These are phyloP conservation scores for Harpalus rufipes DNA, from an alignment of 2,888 invertebrate genomes.

Conservation along the genomic window DNA sequence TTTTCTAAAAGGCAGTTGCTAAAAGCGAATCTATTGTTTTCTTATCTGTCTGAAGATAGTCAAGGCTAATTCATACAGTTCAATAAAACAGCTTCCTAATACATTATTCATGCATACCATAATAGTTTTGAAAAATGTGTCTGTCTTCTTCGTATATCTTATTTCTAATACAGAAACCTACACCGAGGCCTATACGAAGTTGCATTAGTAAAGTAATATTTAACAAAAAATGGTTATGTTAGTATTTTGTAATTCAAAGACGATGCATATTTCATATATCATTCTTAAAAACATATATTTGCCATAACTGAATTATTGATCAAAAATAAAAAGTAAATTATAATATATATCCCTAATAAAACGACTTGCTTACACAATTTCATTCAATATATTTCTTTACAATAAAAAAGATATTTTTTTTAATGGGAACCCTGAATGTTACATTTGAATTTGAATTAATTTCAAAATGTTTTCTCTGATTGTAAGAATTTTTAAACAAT, in stretches of 20 bases:
- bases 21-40: conserved; percentile 47
- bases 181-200: neutral
- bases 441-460: too few species aligned
- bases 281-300: neutral
- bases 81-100: conserved; percentile 43
- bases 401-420: too few species aligned
- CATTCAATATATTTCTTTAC: too few species aligned
- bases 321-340: neutral
- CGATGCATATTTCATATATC: neutral
- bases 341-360: neutral
- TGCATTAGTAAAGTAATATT: neutral
- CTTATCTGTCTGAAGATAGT: conserved; percentile 28
- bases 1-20: conserved; percentile 39
- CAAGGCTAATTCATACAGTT: conserved; percentile 51
- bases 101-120: conserved; percentile 43
- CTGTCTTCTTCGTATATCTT: conserved; percentile 4
- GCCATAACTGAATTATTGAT: neutral
- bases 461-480: too few species aligned
- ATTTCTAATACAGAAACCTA: too few species aligned
- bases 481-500: neutral
- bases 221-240: too few species aligned
- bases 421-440: too few species aligned
- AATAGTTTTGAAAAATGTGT: conserved; percentile 44
- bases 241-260: neutral
- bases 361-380: too few species aligned